phyloP scores from a whole-genome alignment of 2,797 vertebrate genomes.

The Pangasius mekongensis region DNA sequence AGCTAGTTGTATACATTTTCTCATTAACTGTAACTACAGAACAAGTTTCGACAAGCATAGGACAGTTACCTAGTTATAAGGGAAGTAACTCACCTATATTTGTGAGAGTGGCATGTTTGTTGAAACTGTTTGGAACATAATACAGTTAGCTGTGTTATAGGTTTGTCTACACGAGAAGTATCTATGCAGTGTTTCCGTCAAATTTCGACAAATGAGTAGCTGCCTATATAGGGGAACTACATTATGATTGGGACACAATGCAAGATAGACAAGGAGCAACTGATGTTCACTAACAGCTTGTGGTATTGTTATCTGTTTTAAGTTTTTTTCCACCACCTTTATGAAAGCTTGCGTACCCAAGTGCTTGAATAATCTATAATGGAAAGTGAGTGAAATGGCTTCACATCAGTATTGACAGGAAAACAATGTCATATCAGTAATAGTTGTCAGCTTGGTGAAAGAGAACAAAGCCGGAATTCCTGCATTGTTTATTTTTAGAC shows the following conservation, averaged over 20 bases:
- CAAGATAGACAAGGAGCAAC: neutral
- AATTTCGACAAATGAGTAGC: neutral
- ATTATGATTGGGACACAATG: neutral
- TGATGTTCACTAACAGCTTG: neutral
- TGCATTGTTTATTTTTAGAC: constrained; percentile 43
- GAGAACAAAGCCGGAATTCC: constrained; percentile 43
- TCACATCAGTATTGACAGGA: constrained; percentile 7
- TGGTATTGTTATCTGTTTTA: constrained; percentile 11
- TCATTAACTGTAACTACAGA: neutral
- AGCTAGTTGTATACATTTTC: neutral
- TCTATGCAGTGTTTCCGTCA: neutral
- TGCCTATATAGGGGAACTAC: neutral
- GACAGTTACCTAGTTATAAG: neutral
- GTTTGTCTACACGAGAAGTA: neutral
- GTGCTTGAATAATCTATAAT: constrained; percentile 27
- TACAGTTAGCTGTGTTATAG: neutral
- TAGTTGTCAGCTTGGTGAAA: neutral
- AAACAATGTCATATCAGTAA: constrained; percentile 21
- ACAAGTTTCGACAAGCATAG: neutral
- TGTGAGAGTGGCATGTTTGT: neutral
- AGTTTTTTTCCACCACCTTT: neutral
- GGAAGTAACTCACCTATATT: neutral
- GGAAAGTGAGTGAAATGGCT: constrained; percentile 25
- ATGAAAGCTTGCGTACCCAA: neutral
- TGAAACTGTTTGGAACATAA: neutral